Conservation (phyloP, 2,888 invertebrate genomes). For the Schizotus pectinicornis region DNA sequence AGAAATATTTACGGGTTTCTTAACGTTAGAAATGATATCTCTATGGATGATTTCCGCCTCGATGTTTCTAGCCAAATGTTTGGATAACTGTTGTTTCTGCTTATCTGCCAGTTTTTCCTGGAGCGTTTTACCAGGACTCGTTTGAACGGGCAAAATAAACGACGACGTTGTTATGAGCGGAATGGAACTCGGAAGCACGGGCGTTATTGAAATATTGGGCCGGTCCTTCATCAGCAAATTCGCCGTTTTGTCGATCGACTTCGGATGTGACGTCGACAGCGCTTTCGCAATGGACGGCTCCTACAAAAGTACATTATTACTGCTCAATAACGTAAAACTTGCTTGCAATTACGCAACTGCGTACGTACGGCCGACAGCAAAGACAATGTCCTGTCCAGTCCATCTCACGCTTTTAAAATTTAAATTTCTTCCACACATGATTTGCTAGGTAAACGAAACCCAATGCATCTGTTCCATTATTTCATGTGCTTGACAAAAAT, state of each 20-base stretch:
- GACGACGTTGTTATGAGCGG: constrained; percentile 47
- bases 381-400: too few species aligned
- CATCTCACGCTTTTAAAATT: too few species aligned
- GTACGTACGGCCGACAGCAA: too few species aligned
- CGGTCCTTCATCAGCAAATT: constrained; percentile 54
- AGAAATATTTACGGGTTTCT: constrained; percentile 42
- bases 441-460: too few species aligned
- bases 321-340: background rate
- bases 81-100: constrained; percentile 60
- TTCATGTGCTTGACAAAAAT: too few species aligned
- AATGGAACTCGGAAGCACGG: constrained; percentile 42
- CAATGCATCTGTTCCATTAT: too few species aligned
- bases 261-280: constrained; percentile 10
- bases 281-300: constrained; percentile 21
- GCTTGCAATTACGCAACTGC: too few species aligned
- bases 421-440: too few species aligned
- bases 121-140: constrained; percentile 68
- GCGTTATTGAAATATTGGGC: constrained; percentile 61
- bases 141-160: constrained; percentile 57
- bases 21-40: constrained; percentile 25
- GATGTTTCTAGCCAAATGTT: constrained; percentile 37
- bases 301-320: constrained; percentile 11
- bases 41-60: constrained; percentile 38
- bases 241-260: constrained; percentile 35
- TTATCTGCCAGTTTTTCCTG: constrained; percentile 73